phyloP scores from a whole-genome alignment of 2,888 invertebrate species.

The Trisateles emortualis region DNA sequence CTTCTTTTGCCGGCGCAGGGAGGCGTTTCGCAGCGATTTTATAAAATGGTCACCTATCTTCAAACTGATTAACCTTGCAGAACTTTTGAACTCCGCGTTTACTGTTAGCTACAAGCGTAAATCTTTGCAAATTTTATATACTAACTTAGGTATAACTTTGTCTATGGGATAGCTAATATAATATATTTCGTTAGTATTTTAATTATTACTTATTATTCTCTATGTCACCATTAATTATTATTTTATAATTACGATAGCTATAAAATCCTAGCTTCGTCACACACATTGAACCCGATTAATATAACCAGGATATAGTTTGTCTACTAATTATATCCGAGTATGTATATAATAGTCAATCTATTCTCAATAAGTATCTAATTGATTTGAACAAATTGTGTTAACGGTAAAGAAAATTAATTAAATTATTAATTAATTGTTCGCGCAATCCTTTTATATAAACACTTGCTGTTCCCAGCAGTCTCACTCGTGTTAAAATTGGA shows the following conservation, averaged over 20 bases:
- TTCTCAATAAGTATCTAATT: not conserved
- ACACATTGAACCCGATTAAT: not conserved
- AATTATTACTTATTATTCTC: not conserved
- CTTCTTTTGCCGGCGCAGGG: no score
- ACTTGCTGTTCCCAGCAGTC: no score
- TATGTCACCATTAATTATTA: not conserved
- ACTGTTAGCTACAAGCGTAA: no score
- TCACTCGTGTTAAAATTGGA: no score
- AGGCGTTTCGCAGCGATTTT: no score
- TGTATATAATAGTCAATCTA: not conserved
- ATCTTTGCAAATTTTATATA: no score
- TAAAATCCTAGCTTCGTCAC: not conserved
- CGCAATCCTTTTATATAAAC: not conserved
- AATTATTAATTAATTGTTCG: not conserved
- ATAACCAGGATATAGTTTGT: not conserved
- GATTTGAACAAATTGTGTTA: not conserved
- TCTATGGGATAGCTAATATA: no score
- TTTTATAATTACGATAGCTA: slow-evolving; percentile 1
- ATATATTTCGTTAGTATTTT: not conserved
- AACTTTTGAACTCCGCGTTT: no score
- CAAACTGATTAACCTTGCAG: no score
- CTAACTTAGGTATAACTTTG: no score
- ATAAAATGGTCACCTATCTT: no score
- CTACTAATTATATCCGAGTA: no score
- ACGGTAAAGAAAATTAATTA: not conserved